Evolutionary conservation across 2,797 vertebrate genomes (phyloP).

Genomic region (Muscicapa comitata): DNA sequence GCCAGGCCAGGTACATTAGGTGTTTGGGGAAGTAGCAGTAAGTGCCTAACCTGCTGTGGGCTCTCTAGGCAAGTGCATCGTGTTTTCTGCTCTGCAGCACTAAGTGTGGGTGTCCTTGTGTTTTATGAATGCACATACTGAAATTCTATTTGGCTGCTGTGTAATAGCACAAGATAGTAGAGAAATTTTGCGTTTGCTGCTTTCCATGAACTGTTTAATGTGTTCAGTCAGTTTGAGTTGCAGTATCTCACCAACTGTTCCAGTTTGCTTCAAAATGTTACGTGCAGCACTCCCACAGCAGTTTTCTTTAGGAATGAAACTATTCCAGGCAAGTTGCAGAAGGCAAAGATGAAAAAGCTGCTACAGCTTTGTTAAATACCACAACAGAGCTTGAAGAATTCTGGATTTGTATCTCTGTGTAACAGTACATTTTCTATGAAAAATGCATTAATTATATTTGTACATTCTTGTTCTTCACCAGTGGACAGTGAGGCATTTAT

Average conservation of each 20-base stretch:
- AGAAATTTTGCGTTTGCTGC: background rate
- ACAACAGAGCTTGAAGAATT: background rate
- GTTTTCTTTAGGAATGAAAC: background rate
- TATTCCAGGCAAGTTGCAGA: background rate
- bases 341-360: background rate
- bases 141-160: background rate
- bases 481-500: background rate
- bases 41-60: constrained; percentile 7
- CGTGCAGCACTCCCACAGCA: background rate
- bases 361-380: background rate
- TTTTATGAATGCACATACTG: background rate
- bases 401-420: background rate
- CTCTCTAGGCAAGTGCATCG: background rate
- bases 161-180: background rate
- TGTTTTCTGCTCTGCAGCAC: background rate
- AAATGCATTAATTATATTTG: background rate
- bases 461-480: background rate
- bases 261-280: background rate
- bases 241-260: background rate
- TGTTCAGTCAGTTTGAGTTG: background rate
- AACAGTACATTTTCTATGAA: background rate
- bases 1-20: background rate
- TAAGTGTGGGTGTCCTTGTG: background rate
- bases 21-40: background rate
- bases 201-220: background rate